phyloP scores from a whole-genome alignment of 2,888 invertebrate genomes.

The Heterodera filipjevi region DNA sequence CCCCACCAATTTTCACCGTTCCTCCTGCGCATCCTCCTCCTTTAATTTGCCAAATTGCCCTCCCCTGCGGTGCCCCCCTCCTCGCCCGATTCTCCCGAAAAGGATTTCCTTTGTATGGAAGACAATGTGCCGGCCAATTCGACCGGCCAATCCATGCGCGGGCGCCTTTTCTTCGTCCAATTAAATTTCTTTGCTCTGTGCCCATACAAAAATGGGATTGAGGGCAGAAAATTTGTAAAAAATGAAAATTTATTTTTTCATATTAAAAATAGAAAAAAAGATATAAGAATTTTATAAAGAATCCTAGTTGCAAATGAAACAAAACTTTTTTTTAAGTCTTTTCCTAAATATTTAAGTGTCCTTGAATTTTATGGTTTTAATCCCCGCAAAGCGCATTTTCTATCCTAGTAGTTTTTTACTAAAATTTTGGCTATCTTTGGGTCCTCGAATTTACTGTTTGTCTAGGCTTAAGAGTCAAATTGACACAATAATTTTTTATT shows the following conservation, averaged over 20 bases:
- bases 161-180: not conserved
- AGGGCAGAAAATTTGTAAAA: not conserved
- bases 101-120: not conserved
- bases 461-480: not conserved
- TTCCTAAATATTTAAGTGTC: too few species aligned
- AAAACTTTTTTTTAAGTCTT: too few species aligned
- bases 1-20: not conserved
- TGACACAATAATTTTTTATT: not conserved
- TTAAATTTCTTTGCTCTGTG: not conserved
- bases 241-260: too few species aligned
- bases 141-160: not conserved
- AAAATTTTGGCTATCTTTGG: too few species aligned
- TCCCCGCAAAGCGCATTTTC: too few species aligned
- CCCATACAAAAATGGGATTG: not conserved
- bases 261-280: too few species aligned
- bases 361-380: too few species aligned
- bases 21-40: not conserved
- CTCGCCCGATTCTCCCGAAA: not conserved
- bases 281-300: too few species aligned
- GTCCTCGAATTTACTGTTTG: too few species aligned
- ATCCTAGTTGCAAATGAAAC: too few species aligned
- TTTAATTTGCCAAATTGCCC: conserved; percentile 7
- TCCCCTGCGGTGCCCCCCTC: not conserved
- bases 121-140: not conserved
- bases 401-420: too few species aligned